Evolutionary conservation across 1,140 invertebrate genomes (phyloP).

Genomic region (Spodoptera litura): DNA sequence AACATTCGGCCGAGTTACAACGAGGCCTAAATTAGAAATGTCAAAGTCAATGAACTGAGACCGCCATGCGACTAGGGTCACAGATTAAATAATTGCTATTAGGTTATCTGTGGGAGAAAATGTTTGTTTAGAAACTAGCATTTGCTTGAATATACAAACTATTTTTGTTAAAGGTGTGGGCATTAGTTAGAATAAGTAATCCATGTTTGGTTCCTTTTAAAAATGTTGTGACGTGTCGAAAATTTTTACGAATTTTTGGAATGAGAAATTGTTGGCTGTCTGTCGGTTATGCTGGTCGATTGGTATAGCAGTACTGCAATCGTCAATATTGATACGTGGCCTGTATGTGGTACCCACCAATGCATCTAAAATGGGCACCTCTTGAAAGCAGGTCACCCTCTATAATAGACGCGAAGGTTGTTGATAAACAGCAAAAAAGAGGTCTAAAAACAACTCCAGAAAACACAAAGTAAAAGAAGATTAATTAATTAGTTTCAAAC

Average conservation of each 20-base stretch:
- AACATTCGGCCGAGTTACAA: conserved; percentile 47
- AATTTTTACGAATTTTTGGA: not conserved
- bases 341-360: conserved; percentile 8
- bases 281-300: no score
- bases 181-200: not conserved
- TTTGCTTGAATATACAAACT: conserved; percentile 3
- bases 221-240: not conserved
- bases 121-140: conserved; percentile 23
- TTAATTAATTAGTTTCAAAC: no score
- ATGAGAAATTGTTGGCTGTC: no score
- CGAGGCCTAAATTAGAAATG: conserved; percentile 66
- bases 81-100: conserved; percentile 44
- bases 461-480: no score
- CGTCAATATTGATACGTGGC: conserved; percentile 12
- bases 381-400: not conserved
- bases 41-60: conserved; percentile 66
- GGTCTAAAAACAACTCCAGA: not conserved
- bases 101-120: conserved; percentile 38
- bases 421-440: not conserved
- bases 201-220: not conserved
- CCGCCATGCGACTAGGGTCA: conserved; percentile 45
- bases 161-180: conserved; percentile 1
- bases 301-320: not conserved
- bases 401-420: not conserved
- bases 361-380: not conserved